phyloP scores from a whole-genome alignment of 2,113 vertebrate species.

The Henicopernis longicauda region DNA sequence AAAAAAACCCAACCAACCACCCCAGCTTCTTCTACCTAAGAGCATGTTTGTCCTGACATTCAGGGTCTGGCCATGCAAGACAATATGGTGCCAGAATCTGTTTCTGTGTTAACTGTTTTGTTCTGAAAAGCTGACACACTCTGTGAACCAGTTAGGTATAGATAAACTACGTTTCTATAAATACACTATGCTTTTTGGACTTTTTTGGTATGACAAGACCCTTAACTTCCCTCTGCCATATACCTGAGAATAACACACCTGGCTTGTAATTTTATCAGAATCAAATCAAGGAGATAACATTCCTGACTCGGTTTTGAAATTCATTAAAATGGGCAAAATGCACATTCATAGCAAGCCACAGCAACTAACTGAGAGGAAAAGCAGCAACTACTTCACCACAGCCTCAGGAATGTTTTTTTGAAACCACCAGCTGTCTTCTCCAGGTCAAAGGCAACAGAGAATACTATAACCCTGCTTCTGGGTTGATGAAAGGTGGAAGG shows the following conservation, averaged over 20 bases:
- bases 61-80: not conserved
- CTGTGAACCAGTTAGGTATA: not conserved
- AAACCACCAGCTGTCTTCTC: not conserved
- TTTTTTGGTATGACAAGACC: not conserved
- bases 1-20: too few species aligned
- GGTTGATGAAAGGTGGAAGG: not conserved
- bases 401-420: not conserved
- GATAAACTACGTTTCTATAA: not conserved
- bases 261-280: not conserved
- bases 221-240: not conserved
- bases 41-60: not conserved
- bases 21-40: not conserved
- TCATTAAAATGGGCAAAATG: not conserved
- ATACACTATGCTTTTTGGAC: not conserved
- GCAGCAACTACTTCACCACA: not conserved
- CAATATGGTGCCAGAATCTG: not conserved
- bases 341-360: not conserved
- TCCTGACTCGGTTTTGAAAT: not conserved
- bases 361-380: not conserved
- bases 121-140: not conserved
- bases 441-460: not conserved
- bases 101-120: not conserved
- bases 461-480: not conserved
- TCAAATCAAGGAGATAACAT: not conserved
- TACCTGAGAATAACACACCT: conserved; percentile 38